Conservation (phyloP, 2,888 invertebrate genomes). For the Lampropteryx suffumata region DNA sequence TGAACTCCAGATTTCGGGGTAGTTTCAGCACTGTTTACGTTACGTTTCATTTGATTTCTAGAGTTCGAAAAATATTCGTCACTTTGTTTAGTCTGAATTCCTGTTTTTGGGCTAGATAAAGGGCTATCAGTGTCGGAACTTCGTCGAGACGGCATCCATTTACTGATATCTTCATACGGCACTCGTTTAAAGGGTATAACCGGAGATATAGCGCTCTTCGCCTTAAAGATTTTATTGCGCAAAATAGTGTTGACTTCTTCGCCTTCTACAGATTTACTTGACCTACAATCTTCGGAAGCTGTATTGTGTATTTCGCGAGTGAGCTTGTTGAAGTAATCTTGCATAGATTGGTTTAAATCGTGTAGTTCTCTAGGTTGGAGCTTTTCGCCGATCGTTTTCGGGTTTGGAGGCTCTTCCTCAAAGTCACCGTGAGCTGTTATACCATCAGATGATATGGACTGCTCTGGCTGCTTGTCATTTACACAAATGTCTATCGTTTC, state of each 20-base stretch:
- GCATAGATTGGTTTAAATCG: conserved; percentile 45
- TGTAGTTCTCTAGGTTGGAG: conserved; percentile 51
- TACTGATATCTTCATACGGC: conserved; percentile 44
- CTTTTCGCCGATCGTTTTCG: conserved; percentile 39
- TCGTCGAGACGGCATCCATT: conserved; percentile 28
- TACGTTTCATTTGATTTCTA: background rate
- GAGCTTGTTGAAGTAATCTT: conserved; percentile 52
- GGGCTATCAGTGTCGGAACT: conserved; percentile 14
- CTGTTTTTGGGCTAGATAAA: conserved; percentile 1
- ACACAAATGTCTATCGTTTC: conserved; percentile 13
- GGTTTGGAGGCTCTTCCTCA: conserved; percentile 55
- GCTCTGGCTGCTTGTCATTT: conserved; percentile 39
- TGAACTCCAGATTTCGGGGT: background rate
- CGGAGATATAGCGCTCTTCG: conserved; percentile 34
- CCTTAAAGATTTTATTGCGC: background rate
- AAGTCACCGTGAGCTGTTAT: conserved; percentile 62
- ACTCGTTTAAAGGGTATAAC: conserved; percentile 40
- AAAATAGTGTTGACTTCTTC: conserved; percentile 6
- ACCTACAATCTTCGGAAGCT: conserved; percentile 16
- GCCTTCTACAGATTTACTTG: background rate
- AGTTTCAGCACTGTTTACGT: background rate
- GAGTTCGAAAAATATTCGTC: background rate
- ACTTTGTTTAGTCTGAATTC: background rate
- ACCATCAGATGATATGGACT: conserved; percentile 55
- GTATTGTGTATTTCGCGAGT: conserved; percentile 40